phyloP scores from a whole-genome alignment of 2,797 vertebrate species.

The Enteromius treurensis region DNA sequence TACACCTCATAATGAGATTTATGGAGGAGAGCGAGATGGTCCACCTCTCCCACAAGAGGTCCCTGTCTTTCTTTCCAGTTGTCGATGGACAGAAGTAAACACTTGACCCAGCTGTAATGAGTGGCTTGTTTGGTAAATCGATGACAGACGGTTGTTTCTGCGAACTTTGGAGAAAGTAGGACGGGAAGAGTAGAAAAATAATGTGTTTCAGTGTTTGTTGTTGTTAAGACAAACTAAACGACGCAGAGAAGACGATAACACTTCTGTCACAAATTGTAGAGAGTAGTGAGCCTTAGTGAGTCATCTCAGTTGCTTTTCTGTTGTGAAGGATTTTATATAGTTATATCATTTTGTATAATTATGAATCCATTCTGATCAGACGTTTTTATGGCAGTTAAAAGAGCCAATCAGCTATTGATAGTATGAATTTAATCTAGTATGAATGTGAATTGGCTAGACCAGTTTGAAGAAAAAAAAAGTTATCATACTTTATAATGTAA shows the following conservation, averaged over 20 bases:
- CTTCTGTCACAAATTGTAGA: neutral
- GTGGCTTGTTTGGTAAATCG: slow-evolving; percentile 44
- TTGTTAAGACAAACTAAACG: slow-evolving; percentile 2
- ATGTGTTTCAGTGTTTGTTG: neutral
- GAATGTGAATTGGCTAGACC: neutral
- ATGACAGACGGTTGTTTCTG: slow-evolving; percentile 6
- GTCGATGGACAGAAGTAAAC: slow-evolving; percentile 45
- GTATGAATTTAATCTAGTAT: neutral
- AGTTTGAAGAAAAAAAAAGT: too few relatives aligned
- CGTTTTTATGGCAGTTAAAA: neutral
- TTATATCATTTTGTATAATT: neutral
- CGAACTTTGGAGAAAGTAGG: slow-evolving; percentile 4
- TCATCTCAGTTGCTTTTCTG: neutral
- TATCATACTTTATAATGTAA: neutral
- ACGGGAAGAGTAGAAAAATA: neutral
- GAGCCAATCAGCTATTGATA: neutral
- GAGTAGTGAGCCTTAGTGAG: neutral
- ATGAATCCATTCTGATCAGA: neutral
- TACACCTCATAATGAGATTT: slow-evolving; percentile 63
- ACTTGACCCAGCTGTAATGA: slow-evolving; percentile 60
- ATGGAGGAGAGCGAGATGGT: slow-evolving; percentile 46
- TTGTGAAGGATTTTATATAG: neutral
- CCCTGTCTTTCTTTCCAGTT: slow-evolving; percentile 43
- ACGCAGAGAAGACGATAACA: slow-evolving; percentile 10
- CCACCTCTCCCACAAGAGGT: slow-evolving; percentile 37